Evolutionary conservation across 2,797 vertebrate species (phyloP).

Genomic region (Leptoclinus maculatus): DNA sequence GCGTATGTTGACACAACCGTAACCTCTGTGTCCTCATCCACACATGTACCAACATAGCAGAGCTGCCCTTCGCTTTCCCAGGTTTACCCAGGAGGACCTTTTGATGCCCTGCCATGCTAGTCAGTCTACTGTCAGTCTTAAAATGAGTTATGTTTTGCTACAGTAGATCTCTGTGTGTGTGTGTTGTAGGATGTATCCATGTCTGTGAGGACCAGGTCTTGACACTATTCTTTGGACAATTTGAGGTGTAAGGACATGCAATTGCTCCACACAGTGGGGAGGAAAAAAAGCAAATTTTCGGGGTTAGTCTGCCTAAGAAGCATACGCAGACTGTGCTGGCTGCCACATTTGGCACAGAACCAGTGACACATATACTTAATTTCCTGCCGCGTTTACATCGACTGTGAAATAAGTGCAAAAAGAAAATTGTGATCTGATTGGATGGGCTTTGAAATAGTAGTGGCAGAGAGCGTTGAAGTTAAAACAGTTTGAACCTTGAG

Average conservation of each 20-base stretch:
- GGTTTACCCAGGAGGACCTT: constrained; percentile 12
- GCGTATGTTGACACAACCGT: constrained; percentile 46
- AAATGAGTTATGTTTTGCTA: constrained; percentile 7
- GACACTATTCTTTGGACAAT: not conserved
- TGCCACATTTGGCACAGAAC: constrained; percentile 8
- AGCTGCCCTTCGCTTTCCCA: constrained; percentile 3
- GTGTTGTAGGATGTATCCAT: not conserved
- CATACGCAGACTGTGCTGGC: not conserved
- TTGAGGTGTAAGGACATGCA: not conserved
- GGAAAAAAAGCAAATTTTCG: rapidly evolving
- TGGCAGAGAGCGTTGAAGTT: not conserved
- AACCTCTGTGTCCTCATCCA: constrained; percentile 38
- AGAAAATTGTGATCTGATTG: not conserved
- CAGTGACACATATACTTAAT: not conserved
- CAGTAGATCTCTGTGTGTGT: not conserved
- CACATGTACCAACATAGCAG: not conserved
- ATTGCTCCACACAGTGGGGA: not conserved
- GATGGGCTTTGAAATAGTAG: constrained; percentile 1
- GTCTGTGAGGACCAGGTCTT: constrained; percentile 5
- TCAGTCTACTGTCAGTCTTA: not conserved
- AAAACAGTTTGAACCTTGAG: not conserved
- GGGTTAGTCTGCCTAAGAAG: not conserved
- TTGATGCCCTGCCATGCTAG: constrained; percentile 1
- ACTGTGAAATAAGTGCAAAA: not conserved
- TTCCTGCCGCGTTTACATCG: constrained; percentile 7